Evolutionary conservation across 2,113 vertebrate species (phyloP), one percentile per base, ranked within the genome.

Genomic region (Xiphophorus couchianus): DNA sequence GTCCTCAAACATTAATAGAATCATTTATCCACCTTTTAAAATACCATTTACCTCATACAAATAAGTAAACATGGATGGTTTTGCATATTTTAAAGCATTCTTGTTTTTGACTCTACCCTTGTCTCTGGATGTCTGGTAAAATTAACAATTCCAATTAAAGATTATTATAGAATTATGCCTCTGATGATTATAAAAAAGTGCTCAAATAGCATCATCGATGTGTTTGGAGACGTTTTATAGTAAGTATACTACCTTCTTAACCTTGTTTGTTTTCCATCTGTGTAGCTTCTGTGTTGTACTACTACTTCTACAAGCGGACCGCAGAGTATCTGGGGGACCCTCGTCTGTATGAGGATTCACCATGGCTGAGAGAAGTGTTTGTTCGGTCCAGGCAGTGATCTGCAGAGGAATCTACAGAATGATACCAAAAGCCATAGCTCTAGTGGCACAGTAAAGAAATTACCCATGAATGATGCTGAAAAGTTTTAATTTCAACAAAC

Each of bases 291-390:
- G 96, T 98, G 74, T 84, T 98, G 27, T 98, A 98, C 85, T 98
- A 93, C 72, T 99, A 99, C 91, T 95, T 96, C 91, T 99, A 98
- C 94, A 99, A 99, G 84, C 90, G 97, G 84, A 97, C 97, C 0
- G 94, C 96, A 0, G 89, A 98, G 85, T 94, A 94, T 30, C 92
- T 99, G 80, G 97, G 97, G 0, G 97, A 99, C 69, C 96, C 97
- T 1, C 96, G 96, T 8, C 96, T 98, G 79, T 97, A 99, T 75
- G 96, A 96, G 71, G 97, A 98, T 77, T 98, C 97, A 0, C 83
- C 92, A 0, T 99, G 97, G 97, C 95, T 99, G 19, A 94, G 95
- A 67, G 96, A 96, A 31, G 93, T 96, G 67, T 97, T 98, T 63
- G 93, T 93, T 2, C 95, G 91, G 1, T 88, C 91, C 77, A 93